A percentile compares a stretch with the other conserved stretches of the same genome.
These are phyloP conservation scores for Aspiorhynchus laticeps DNA, from an alignment of 2,113 vertebrate species.

Conservation along the genomic window DNA sequence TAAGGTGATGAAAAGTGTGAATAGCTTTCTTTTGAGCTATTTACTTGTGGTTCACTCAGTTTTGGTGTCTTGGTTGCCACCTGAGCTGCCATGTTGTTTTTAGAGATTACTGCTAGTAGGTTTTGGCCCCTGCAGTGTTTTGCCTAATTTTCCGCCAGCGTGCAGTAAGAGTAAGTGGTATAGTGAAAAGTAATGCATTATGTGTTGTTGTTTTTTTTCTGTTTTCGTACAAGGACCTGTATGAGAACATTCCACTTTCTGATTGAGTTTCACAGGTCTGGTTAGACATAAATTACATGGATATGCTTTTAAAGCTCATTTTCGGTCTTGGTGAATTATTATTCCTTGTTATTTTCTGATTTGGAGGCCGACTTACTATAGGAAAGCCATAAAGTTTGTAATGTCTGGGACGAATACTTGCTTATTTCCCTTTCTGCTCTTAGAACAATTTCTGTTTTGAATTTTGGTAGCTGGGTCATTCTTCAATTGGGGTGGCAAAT, in stretches of 20 bases:
- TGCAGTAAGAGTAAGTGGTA: conserved; percentile 39
- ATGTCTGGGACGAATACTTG: conserved; percentile 37
- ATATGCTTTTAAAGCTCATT: conserved; percentile 33
- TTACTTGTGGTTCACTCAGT: conserved; percentile 39
- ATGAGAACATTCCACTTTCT: conserved; percentile 20
- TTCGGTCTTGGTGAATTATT: conserved; percentile 29
- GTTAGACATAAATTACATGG: conserved; percentile 25
- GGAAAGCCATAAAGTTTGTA: conserved; percentile 39
- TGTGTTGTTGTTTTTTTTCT: conserved; percentile 37
- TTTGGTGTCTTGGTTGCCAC: conserved; percentile 48
- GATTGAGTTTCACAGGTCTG: conserved; percentile 50
- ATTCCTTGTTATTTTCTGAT: conserved; percentile 40
- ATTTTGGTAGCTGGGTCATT: conserved; percentile 62
- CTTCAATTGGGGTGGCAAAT: too few relatives aligned
- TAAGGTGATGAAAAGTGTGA: conserved; percentile 44
- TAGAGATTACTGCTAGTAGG: conserved; percentile 54
- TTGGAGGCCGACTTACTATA: conserved; percentile 41
- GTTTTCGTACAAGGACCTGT: conserved; percentile 32
- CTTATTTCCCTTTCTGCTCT: conserved; percentile 53
- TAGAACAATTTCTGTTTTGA: conserved; percentile 51
- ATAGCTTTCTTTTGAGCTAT: conserved; percentile 24
- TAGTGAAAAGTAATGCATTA: conserved; percentile 1
- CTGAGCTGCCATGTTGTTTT: conserved; percentile 62
- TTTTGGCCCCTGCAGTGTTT: conserved; percentile 51
- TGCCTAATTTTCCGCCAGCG: conserved; percentile 46